Evolutionary conservation across 2,113 vertebrate genomes (phyloP).

Genomic region (Phrynosoma platyrhinos): DNA sequence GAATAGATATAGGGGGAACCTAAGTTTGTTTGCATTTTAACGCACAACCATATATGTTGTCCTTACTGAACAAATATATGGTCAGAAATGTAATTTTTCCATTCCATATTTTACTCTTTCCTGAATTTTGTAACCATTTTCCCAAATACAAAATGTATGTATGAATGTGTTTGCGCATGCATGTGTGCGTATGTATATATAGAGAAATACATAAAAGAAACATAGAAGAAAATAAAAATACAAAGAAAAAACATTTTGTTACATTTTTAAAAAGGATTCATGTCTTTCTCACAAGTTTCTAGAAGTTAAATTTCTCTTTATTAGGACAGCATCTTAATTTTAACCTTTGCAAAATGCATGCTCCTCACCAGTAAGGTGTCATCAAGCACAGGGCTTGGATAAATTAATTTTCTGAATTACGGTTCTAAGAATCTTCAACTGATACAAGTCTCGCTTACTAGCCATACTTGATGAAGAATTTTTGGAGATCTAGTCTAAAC

Average conservation of each 20-base stretch:
- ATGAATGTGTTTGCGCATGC: neutral
- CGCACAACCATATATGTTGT: neutral
- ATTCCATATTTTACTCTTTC: neutral
- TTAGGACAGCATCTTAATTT: neutral
- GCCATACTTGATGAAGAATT: too few relatives aligned
- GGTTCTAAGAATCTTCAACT: too few relatives aligned
- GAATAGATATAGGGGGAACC: neutral
- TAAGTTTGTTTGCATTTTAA: neutral
- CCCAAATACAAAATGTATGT: neutral
- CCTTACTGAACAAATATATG: neutral
- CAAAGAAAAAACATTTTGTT: too few relatives aligned
- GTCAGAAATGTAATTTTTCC: neutral
- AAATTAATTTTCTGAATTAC: too few relatives aligned
- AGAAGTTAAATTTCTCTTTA: neutral
- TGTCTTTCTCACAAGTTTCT: too few relatives aligned
- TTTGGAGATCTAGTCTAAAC: too few relatives aligned
- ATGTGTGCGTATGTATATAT: neutral
- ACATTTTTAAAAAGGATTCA: too few relatives aligned
- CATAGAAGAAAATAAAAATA: too few relatives aligned
- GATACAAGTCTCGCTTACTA: too few relatives aligned
- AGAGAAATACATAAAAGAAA: too few relatives aligned
- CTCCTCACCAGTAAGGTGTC: too few relatives aligned
- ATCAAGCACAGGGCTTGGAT: too few relatives aligned
- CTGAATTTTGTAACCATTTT: neutral
- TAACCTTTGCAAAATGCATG: neutral